phyloP scores from a whole-genome alignment of 1,140 invertebrate genomes.

The Philaenus spumarius region DNA sequence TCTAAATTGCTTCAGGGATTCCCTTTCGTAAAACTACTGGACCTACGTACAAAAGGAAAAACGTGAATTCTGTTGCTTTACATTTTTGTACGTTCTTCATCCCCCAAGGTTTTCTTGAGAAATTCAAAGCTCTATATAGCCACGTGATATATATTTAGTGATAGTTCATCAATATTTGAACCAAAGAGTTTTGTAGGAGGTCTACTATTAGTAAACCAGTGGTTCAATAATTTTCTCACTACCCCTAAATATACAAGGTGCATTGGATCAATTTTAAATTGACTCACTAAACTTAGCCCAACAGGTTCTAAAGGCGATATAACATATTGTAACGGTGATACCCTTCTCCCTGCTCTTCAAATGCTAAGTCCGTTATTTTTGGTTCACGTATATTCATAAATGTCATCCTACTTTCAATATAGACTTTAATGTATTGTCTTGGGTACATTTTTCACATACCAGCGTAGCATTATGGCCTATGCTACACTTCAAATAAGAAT shows the following conservation, averaged over 20 bases:
- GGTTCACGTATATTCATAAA: not conserved
- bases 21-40: slow-evolving; percentile 29
- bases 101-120: slow-evolving; percentile 32
- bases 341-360: not conserved
- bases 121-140: slow-evolving; percentile 26
- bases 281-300: not conserved
- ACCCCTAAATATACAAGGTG: not conserved
- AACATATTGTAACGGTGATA: not conserved
- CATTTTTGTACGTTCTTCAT: slow-evolving; percentile 33
- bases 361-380: not conserved
- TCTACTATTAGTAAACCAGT: no score
- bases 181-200: no score
- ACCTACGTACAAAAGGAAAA: slow-evolving; percentile 37
- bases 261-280: not conserved
- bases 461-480: not conserved
- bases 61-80: slow-evolving; percentile 40
- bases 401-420: not conserved
- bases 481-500: not conserved
- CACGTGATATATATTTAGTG: not conserved
- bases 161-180: not conserved
- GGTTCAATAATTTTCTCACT: not conserved
- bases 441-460: not conserved
- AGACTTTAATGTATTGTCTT: no score
- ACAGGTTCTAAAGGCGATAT: not conserved
- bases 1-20: not conserved